These are phyloP conservation scores for Hippopotamyrus pictus DNA, from an alignment of 2,797 vertebrate genomes.

Conservation along the genomic window DNA sequence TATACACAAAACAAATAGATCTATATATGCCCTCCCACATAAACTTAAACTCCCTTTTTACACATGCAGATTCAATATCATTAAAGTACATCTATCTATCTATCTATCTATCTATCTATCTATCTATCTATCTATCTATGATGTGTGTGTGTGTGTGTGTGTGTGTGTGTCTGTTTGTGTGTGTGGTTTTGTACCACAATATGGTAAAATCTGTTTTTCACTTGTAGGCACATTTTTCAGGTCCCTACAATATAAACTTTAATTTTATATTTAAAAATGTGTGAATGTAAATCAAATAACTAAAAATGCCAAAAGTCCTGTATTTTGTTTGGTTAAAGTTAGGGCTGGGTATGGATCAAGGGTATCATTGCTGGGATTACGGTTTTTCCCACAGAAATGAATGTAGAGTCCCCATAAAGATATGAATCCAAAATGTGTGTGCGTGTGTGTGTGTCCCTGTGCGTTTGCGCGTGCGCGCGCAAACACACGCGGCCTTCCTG, in stretches of 20 bases:
- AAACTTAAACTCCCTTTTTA: neutral
- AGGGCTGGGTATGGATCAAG: neutral
- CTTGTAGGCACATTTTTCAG: neutral
- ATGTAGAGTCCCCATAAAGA: neutral
- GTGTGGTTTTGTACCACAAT: neutral
- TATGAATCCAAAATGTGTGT: neutral
- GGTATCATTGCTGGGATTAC: neutral
- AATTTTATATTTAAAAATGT: neutral
- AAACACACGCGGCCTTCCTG: neutral
- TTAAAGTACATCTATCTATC: neutral
- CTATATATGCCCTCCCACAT: neutral
- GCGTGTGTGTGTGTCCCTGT: neutral
- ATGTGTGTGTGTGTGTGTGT: neutral
- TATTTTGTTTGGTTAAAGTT: neutral
- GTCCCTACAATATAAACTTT: neutral
- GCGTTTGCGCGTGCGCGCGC: neutral
- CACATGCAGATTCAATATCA: neutral
- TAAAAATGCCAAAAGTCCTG: neutral
- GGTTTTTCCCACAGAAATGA: neutral
- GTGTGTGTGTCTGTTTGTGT: neutral
- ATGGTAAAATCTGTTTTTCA: neutral
- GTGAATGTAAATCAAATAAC: neutral
- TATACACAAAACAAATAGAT: neutral
- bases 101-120: neutral
- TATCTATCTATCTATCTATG: neutral